phyloP scores from a whole-genome alignment of 2,797 vertebrate genomes.

The Sciurus carolinensis region DNA sequence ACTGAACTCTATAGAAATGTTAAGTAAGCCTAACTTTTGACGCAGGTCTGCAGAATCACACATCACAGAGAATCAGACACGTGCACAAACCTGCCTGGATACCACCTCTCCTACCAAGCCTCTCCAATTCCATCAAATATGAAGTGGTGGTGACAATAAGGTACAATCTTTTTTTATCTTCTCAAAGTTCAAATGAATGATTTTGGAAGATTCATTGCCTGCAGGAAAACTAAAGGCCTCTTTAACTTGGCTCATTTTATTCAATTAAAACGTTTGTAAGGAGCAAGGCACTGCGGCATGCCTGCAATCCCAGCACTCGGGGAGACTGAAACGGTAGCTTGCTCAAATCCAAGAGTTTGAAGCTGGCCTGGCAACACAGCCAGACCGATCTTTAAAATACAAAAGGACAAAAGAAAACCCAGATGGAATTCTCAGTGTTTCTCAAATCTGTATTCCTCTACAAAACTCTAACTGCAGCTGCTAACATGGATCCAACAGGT shows the following conservation, averaged over 20 bases:
- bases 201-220: neutral
- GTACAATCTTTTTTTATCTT: neutral
- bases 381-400: neutral
- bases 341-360: neutral
- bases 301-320: no score
- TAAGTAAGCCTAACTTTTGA: neutral
- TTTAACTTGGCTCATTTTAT: constrained; percentile 35
- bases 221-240: constrained; percentile 28
- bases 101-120: neutral
- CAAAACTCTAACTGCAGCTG: neutral
- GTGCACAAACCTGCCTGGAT: neutral
- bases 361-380: neutral
- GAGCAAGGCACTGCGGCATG: no score
- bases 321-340: no score
- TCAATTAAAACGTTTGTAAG: neutral
- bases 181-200: neutral
- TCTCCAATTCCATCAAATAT: neutral
- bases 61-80: neutral
- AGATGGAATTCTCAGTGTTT: neutral
- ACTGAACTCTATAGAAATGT: neutral
- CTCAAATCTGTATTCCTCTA: neutral
- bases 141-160: neutral
- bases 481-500: neutral
- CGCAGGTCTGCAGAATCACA: neutral
- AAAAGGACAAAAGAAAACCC: constrained; percentile 9